A percentile compares a stretch with the other conserved stretches of the same genome.
Conservation (phyloP, 2,797 vertebrate species). For the Aratinga solstitialis region DNA sequence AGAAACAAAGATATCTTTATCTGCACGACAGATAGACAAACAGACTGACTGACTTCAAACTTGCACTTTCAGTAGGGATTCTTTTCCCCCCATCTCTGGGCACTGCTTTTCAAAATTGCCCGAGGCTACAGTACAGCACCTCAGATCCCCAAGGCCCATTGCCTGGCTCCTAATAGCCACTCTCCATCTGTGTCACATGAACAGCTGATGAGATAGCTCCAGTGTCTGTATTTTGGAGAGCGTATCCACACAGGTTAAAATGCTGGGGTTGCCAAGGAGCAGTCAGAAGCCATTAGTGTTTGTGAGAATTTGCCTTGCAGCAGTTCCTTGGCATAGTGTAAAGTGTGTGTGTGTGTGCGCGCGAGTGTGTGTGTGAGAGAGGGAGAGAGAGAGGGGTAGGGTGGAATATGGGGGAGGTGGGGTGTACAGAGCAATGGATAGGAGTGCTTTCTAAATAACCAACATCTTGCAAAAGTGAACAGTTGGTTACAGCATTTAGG, state of each 20-base stretch:
- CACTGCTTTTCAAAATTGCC: slow-evolving; percentile 97
- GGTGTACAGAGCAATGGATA: neutral
- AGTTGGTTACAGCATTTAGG: neutral
- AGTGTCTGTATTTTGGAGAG: slow-evolving; percentile 91
- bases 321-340: slow-evolving; percentile 92
- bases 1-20: slow-evolving; percentile 80
- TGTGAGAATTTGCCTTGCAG: slow-evolving; percentile 99
- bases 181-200: slow-evolving; percentile 99
- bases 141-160: slow-evolving; percentile 97
- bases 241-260: slow-evolving; percentile 98
- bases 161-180: slow-evolving; percentile 97
- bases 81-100: slow-evolving; percentile 83
- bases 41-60: slow-evolving; percentile 81
- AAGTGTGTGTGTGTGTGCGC: slow-evolving; percentile 63
- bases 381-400: neutral
- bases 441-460: slow-evolving; percentile 73
- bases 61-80: slow-evolving; percentile 76
- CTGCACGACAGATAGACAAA: slow-evolving; percentile 66
- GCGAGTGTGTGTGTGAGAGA: neutral
- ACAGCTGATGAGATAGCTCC: slow-evolving; percentile 97
- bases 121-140: slow-evolving; percentile 96
- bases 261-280: slow-evolving; percentile 99
- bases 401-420: neutral
- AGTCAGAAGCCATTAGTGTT: slow-evolving; percentile 99
- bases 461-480: slow-evolving; percentile 74